Evolutionary conservation across 2,113 vertebrate species (phyloP).

Genomic region (Paramisgurnus dabryanus): DNA sequence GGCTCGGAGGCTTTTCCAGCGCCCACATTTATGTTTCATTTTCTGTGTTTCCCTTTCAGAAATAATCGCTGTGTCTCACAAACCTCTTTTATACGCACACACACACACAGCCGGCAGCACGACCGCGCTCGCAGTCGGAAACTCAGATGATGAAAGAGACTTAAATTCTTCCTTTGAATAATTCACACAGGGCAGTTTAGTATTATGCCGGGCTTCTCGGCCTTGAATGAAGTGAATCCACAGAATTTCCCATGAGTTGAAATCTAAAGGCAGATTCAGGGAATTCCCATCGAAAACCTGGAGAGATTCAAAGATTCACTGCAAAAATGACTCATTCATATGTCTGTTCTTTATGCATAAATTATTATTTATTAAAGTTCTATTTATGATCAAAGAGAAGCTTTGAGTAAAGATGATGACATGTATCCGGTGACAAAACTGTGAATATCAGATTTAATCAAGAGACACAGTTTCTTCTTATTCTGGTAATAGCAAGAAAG

Average conservation of each 20-base stretch:
- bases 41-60: not conserved
- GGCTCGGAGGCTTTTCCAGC: no score
- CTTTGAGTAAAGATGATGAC: no score
- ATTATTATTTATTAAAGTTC: no score
- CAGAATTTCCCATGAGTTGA: not conserved
- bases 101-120: not conserved
- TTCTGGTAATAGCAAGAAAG: no score
- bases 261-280: not conserved
- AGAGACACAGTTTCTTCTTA: no score
- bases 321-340: no score
- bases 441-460: no score
- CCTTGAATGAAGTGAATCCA: conserved; percentile 3
- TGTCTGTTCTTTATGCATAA: no score
- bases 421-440: no score
- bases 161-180: conserved; percentile 11
- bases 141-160: conserved; percentile 19
- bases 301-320: no score
- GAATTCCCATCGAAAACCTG: not conserved
- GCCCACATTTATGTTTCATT: not conserved
- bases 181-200: conserved; percentile 8
- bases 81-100: conserved; percentile 2
- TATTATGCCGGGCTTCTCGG: not conserved
- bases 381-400: no score
- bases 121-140: not conserved
- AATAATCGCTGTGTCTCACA: not conserved